phyloP scores from a whole-genome alignment of 2,888 invertebrate species.

The Prosopocoilus inquinatus region DNA sequence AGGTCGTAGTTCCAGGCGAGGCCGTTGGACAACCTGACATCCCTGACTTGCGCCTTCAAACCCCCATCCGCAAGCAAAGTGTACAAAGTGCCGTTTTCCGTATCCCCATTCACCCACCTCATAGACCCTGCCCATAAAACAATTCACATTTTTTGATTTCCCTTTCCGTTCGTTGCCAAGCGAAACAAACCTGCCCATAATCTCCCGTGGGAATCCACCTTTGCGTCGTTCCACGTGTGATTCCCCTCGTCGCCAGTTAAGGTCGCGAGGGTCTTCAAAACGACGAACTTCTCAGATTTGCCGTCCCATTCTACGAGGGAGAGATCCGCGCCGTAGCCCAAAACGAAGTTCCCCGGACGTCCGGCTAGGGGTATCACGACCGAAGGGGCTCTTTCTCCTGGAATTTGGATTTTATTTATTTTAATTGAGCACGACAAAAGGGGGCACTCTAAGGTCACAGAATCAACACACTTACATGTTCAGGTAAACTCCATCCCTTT shows the following conservation, averaged over 20 bases:
- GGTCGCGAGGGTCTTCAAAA: constrained; percentile 54
- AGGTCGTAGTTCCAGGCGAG: constrained; percentile 69
- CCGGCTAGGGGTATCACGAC: constrained; percentile 65
- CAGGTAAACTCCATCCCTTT: no score
- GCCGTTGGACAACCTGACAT: constrained; percentile 71
- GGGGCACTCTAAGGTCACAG: no score
- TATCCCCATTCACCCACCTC: constrained; percentile 54
- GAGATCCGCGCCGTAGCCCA: constrained; percentile 58
- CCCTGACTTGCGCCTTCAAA: constrained; percentile 39
- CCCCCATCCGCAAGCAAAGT: constrained; percentile 33
- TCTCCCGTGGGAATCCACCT: constrained; percentile 71
- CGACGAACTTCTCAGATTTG: constrained; percentile 50
- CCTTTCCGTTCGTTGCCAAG: no score
- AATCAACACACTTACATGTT: no score
- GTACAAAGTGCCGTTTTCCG: constrained; percentile 57
- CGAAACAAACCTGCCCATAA: constrained; percentile 63
- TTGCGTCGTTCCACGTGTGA: constrained; percentile 64
- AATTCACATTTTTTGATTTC: no score
- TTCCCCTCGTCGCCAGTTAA: constrained; percentile 57
- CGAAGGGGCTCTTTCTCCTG: constrained; percentile 31
- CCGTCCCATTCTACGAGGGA: constrained; percentile 65
- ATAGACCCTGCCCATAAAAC: constrained; percentile 59
- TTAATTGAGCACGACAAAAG: no score
- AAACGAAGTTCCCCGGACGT: constrained; percentile 58
- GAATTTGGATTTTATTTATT: background rate